Percentiles rank a stretch among this genome's conserved stretches.
phyloP scores from a whole-genome alignment of 2,888 invertebrate genomes.

The Hymenopus coronatus region DNA sequence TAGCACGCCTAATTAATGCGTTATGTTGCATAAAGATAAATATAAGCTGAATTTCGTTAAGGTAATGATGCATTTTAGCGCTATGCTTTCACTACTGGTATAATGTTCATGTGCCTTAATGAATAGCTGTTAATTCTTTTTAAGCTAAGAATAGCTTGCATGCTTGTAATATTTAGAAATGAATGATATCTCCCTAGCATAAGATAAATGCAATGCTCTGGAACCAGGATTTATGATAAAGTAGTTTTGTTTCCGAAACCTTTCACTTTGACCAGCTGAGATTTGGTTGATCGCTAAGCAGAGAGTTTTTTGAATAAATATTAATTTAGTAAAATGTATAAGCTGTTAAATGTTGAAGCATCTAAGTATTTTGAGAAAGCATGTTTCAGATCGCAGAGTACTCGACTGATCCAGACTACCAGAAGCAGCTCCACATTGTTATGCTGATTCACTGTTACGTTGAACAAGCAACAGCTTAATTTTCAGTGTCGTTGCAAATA shows the following conservation, averaged over 20 bases:
- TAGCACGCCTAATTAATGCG: background rate
- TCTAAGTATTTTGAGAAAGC: too few species aligned
- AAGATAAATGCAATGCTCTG: background rate
- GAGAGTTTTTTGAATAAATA: too few species aligned
- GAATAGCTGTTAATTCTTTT: background rate
- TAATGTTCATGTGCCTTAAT: background rate
- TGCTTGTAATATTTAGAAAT: background rate
- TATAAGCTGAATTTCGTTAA: background rate
- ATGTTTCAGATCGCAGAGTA: too few species aligned
- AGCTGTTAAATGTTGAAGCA: too few species aligned
- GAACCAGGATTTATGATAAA: background rate
- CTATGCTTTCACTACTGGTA: background rate
- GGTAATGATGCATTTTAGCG: background rate
- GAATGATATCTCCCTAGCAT: background rate
- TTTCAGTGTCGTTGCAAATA: too few species aligned
- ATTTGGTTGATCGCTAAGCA: too few species aligned
- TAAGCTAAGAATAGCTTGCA: background rate
- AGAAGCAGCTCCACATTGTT: too few species aligned
- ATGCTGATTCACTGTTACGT: too few species aligned
- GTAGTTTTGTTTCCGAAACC: background rate
- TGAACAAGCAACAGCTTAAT: too few species aligned
- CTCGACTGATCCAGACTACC: too few species aligned
- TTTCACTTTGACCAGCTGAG: background rate
- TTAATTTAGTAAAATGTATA: too few species aligned
- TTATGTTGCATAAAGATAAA: background rate